Evolutionary conservation across 2,888 invertebrate species (phyloP).

Genomic region (Argyra leucocephala): DNA sequence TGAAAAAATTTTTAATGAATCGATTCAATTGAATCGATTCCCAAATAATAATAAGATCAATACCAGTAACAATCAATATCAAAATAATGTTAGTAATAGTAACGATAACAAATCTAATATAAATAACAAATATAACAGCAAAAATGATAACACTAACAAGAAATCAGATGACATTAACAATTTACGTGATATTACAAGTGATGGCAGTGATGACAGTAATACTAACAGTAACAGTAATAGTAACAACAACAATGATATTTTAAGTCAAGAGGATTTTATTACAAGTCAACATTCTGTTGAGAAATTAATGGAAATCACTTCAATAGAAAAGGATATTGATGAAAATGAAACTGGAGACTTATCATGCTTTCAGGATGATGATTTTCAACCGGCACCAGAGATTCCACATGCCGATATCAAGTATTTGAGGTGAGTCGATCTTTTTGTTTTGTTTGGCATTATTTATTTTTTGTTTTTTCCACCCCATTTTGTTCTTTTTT

Average conservation of each 20-base stretch:
- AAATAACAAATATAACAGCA: not conserved
- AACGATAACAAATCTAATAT: not conserved
- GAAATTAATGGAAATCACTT: conserved; percentile 2
- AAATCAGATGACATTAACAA: too few species aligned
- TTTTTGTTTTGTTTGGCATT: too few species aligned
- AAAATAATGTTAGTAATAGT: not conserved
- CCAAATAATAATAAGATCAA: too few species aligned
- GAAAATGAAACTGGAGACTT: conserved; percentile 22
- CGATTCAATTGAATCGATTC: too few species aligned
- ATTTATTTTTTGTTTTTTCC: too few species aligned
- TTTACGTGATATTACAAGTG: not conserved
- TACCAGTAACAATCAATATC: not conserved
- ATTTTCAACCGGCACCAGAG: conserved; percentile 24
- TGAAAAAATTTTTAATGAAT: too few species aligned
- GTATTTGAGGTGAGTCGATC: conserved; percentile 23
- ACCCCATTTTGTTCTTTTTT: too few species aligned
- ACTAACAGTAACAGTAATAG: not conserved
- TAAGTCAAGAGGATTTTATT: conserved; percentile 6
- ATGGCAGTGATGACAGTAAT: not conserved
- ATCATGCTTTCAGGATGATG: conserved; percentile 23
- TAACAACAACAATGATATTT: not conserved
- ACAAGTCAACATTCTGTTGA: conserved; percentile 1
- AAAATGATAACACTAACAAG: not conserved
- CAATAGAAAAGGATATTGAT: conserved; percentile 11
- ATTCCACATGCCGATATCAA: conserved; percentile 24